Conservation (phyloP, 2,888 invertebrate species). For the Heliconius sara region DNA sequence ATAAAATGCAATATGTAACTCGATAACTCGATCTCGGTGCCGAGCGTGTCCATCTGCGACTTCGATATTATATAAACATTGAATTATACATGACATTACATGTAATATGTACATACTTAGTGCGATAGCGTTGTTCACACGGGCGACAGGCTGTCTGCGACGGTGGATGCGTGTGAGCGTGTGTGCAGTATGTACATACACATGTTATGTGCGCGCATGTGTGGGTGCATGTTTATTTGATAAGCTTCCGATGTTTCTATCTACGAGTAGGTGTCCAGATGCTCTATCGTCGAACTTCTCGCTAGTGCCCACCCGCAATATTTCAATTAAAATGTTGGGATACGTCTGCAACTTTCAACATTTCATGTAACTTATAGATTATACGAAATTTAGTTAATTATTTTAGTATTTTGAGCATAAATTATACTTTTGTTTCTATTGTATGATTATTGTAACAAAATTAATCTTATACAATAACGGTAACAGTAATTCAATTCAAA, state of each 20-base stretch:
- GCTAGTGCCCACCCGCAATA: slow-evolving; percentile 68
- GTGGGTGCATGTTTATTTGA: slow-evolving; percentile 79
- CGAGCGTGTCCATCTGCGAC: slow-evolving; percentile 54
- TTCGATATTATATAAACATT: slow-evolving; percentile 66
- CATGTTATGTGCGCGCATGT: slow-evolving; percentile 67
- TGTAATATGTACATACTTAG: slow-evolving; percentile 72
- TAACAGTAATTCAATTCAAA: not conserved
- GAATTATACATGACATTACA: slow-evolving; percentile 70
- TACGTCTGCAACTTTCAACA: not conserved
- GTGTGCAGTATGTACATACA: slow-evolving; percentile 68
- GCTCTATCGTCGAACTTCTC: slow-evolving; percentile 74
- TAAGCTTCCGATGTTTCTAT: slow-evolving; percentile 79
- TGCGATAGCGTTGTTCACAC: slow-evolving; percentile 78
- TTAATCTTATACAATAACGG: not conserved
- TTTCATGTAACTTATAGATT: not conserved
- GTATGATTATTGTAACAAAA: not conserved
- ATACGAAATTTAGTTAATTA: too few species aligned
- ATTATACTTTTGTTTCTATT: not conserved
- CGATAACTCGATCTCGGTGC: slow-evolving; percentile 54
- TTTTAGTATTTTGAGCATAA: not conserved
- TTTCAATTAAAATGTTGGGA: slow-evolving; percentile 50
- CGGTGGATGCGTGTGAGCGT: slow-evolving; percentile 64
- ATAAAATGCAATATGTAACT: slow-evolving; percentile 60
- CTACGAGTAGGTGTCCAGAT: slow-evolving; percentile 69
- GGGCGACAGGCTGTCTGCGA: slow-evolving; percentile 83